These are phyloP conservation scores for Tetraodon nigroviridis DNA, from an alignment of 2,113 vertebrate species.

Conservation along the genomic window DNA sequence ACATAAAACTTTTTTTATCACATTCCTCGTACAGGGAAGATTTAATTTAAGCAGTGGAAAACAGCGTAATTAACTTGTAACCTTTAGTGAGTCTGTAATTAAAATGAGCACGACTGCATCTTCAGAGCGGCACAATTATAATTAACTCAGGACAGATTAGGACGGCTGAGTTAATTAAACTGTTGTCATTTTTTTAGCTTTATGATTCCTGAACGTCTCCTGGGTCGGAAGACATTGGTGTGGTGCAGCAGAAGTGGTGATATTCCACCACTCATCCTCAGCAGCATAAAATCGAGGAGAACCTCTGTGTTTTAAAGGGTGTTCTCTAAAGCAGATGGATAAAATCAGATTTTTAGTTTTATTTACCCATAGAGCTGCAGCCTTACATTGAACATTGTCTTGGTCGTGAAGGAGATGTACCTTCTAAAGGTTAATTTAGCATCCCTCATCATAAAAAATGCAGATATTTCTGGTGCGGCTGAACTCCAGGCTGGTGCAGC, in stretches of 20 bases:
- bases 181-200: conserved; percentile 12
- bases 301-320: too few species aligned
- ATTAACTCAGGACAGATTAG: conserved; percentile 55
- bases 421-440: background rate
- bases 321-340: too few species aligned
- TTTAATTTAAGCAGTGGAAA: conserved; percentile 15
- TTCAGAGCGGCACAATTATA: conserved; percentile 17
- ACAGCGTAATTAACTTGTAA: conserved; percentile 55
- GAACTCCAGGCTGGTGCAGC: conserved; percentile 15
- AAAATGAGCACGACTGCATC: conserved; percentile 7
- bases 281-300: background rate
- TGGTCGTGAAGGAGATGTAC: background rate
- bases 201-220: conserved; percentile 15
- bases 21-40: conserved; percentile 1
- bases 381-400: background rate
- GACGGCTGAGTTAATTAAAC: conserved; percentile 58
- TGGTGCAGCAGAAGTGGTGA: conserved; percentile 1
- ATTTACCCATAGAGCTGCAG: too few species aligned
- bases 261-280: background rate
- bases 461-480: conserved; percentile 13
- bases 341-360: too few species aligned
- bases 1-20: conserved; percentile 31
- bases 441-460: background rate
- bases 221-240: conserved; percentile 6
- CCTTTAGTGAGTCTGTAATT: conserved; percentile 30